These are phyloP conservation scores for Boulengeromyrus knoepffleri DNA, from an alignment of 2,113 vertebrate genomes.

Conservation along the genomic window DNA sequence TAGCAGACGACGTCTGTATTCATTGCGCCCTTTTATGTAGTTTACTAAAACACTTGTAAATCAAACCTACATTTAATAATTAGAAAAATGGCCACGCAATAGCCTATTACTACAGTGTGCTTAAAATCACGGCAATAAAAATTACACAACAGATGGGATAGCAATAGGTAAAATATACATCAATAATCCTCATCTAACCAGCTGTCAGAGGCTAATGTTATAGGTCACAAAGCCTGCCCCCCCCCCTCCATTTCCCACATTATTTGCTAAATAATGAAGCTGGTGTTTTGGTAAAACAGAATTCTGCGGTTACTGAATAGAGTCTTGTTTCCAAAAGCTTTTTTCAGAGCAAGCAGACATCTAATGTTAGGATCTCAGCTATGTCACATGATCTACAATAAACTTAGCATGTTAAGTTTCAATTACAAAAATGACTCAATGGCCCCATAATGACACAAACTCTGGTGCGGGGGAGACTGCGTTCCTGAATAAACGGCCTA, in stretches of 20 bases:
- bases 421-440: conserved; percentile 32
- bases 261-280: not conserved
- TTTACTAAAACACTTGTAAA: not conserved
- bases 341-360: not conserved
- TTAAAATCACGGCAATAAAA: not conserved
- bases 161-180: not conserved
- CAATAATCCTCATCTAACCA: not conserved
- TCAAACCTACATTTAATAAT: not conserved
- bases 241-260: not conserved
- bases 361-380: not conserved
- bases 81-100: not conserved
- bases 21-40: not conserved
- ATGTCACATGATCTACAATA: conserved; percentile 8
- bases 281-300: not conserved
- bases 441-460: conserved; percentile 20
- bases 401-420: conserved; percentile 36
- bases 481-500: conserved; percentile 26
- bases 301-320: not conserved
- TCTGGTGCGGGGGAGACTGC: conserved; percentile 20
- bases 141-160: not conserved
- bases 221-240: not conserved
- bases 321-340: not conserved
- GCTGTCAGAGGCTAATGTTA: not conserved
- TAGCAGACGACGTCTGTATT: not conserved
- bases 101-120: not conserved